A percentile compares a stretch with the other conserved stretches of the same genome.
phyloP scores from a whole-genome alignment of 2,888 invertebrate genomes.

The Clusia tigrina region DNA sequence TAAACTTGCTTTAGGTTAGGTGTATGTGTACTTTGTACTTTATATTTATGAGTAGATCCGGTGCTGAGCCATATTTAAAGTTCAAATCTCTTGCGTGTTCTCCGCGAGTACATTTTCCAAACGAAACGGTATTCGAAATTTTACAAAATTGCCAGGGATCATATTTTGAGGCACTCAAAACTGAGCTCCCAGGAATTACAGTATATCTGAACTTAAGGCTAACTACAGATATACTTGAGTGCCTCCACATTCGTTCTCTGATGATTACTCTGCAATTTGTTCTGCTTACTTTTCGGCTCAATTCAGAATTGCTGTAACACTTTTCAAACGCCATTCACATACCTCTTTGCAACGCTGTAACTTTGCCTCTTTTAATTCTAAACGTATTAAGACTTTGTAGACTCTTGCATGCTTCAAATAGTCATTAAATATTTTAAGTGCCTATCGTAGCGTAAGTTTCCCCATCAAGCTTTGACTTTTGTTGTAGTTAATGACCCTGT shows the following conservation, averaged over 20 bases:
- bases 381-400: conserved; percentile 37
- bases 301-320: not conserved
- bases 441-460: conserved; percentile 49
- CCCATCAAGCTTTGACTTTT: conserved; percentile 1
- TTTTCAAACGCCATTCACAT: conserved; percentile 10
- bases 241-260: no score
- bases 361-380: conserved; percentile 32
- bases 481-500: not conserved
- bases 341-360: conserved; percentile 21
- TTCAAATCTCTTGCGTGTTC: conserved; percentile 35
- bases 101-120: not conserved
- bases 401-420: conserved; percentile 51
- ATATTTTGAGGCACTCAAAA: no score
- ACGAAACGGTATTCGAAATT: no score
- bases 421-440: conserved; percentile 62
- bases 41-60: conserved; percentile 35
- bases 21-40: no score
- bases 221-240: no score
- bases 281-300: not conserved
- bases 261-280: no score
- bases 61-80: conserved; percentile 55
- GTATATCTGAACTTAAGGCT: no score
- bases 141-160: no score
- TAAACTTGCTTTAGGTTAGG: conserved; percentile 47
- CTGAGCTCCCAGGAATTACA: no score